These are phyloP conservation scores for Palythoa grandis DNA, from an alignment of 92 coral and sea anemone genomes.

Conservation along the genomic window DNA sequence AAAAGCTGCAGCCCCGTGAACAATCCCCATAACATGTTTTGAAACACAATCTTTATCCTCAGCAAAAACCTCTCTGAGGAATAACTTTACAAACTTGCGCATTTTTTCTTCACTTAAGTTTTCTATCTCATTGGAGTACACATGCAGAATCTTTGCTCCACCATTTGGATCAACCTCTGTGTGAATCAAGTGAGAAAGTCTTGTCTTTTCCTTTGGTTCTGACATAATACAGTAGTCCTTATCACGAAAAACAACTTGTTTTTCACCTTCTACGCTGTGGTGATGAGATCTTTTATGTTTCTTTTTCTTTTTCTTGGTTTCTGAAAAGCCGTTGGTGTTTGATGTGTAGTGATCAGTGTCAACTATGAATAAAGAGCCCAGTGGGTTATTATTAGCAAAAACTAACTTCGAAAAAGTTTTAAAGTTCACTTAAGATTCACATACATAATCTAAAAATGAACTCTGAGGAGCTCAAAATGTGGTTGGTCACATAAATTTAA, in stretches of 20 bases:
- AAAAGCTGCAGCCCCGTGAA: conserved; percentile 88
- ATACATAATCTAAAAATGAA: no score
- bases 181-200: conserved; percentile 86
- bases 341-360: conserved; percentile 34
- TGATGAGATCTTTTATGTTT: conserved; percentile 89
- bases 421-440: no score
- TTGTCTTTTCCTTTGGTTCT: conserved; percentile 85
- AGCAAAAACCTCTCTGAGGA: conserved; percentile 87
- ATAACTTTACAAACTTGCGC: conserved; percentile 90
- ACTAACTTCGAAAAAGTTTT: no score
- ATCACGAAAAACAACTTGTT: conserved; percentile 68
- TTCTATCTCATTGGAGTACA: conserved; percentile 83
- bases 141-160: conserved; percentile 88
- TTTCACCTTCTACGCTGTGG: conserved; percentile 58
- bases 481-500: no score
- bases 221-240: conserved; percentile 71
- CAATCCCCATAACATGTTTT: conserved; percentile 92
- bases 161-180: conserved; percentile 90
- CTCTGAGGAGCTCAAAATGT: no score
- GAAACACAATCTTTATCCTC: conserved; percentile 79
- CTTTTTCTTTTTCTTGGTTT: conserved; percentile 79
- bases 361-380: conserved; percentile 8
- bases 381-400: not conserved
- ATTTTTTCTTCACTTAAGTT: conserved; percentile 81
- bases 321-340: conserved; percentile 57